Evolutionary conservation across 2,888 invertebrate species (phyloP).

Genomic region (Drosophila subquinaria): DNA sequence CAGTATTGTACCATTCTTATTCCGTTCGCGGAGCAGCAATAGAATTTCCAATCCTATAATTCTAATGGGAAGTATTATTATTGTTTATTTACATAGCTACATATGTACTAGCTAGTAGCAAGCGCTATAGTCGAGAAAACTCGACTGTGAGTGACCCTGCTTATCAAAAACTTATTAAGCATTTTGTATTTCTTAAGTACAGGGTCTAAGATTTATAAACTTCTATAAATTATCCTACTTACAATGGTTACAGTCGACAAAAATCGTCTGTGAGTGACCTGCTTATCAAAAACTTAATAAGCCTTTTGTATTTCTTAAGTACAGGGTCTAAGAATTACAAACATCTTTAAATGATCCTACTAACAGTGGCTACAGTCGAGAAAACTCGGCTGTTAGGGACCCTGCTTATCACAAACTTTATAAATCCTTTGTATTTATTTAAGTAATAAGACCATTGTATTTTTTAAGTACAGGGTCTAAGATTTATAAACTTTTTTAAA

Average conservation of each 20-base stretch:
- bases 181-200: no score
- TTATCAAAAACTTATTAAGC: no score
- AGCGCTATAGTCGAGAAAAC: background rate
- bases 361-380: conserved; percentile 46
- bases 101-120: background rate
- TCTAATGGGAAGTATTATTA: conserved; percentile 86
- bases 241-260: no score
- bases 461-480: background rate
- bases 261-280: no score
- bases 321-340: background rate
- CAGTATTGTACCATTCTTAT: conserved; percentile 86
- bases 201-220: no score
- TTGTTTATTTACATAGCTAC: background rate
- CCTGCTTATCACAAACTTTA: background rate
- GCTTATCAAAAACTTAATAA: background rate
- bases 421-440: no score
- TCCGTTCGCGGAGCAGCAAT: conserved; percentile 73
- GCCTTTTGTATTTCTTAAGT: background rate
- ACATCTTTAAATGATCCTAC: background rate
- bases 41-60: conserved; percentile 90
- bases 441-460: background rate
- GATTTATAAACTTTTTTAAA: background rate
- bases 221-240: no score
- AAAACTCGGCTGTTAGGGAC: background rate
- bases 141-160: no score